These are phyloP conservation scores for Thera britannica DNA, from an alignment of 2,888 invertebrate genomes.

Conservation along the genomic window DNA sequence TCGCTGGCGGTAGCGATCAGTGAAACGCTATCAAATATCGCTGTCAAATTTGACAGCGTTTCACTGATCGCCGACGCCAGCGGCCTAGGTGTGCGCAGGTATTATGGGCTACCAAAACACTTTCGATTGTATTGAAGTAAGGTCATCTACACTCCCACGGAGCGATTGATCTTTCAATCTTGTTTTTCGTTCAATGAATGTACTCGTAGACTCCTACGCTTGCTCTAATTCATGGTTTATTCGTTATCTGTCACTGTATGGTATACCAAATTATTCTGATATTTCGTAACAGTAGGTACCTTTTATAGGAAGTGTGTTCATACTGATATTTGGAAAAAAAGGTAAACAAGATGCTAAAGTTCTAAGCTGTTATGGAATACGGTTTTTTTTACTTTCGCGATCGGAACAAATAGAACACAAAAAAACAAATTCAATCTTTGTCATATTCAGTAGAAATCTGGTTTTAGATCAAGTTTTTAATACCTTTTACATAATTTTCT, in stretches of 20 bases:
- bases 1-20: too few relatives aligned
- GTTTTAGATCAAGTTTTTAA: too few relatives aligned
- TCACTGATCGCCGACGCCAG: too few relatives aligned
- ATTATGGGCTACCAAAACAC: too few relatives aligned
- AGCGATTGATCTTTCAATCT: constrained; percentile 24
- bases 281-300: background rate
- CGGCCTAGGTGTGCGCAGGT: too few relatives aligned
- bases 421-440: background rate
- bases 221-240: constrained; percentile 15
- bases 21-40: too few relatives aligned
- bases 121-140: constrained; percentile 44
- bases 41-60: too few relatives aligned
- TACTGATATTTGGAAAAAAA: background rate
- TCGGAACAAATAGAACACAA: too few relatives aligned
- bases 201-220: constrained; percentile 19
- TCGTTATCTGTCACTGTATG: background rate
- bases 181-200: constrained; percentile 10
- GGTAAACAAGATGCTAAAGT: too few relatives aligned
- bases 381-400: too few relatives aligned
- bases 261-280: background rate
- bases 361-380: too few relatives aligned
- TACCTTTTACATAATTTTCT: too few relatives aligned
- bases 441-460: background rate
- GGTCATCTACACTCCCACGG: constrained; percentile 51
- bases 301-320: background rate